Conservation (phyloP, 2,797 vertebrate genomes). For the Mormyrus proboscirostris region DNA sequence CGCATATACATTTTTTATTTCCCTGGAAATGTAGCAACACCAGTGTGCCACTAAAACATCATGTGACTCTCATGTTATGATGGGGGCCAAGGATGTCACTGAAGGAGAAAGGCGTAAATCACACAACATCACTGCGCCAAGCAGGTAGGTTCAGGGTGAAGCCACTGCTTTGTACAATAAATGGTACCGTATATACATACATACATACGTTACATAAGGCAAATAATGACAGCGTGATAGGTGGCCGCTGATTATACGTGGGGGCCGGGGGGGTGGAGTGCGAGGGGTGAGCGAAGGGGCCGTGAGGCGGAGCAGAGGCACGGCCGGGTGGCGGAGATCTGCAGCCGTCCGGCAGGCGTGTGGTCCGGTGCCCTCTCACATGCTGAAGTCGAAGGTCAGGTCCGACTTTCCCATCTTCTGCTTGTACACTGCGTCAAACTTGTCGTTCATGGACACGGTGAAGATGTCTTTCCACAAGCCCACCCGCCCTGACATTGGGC, state of each 20-base stretch:
- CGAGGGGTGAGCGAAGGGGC: neutral
- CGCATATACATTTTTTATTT: neutral
- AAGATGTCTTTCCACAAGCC: conserved; percentile 97
- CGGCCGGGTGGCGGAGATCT: neutral
- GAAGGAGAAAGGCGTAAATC: neutral
- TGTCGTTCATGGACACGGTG: conserved; percentile 99
- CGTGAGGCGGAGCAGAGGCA: neutral
- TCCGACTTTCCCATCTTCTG: conserved; percentile 97
- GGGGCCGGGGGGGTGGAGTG: neutral
- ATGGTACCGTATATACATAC: conserved; percentile 23
- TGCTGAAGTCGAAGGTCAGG: conserved; percentile 86
- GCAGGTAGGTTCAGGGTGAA: neutral
- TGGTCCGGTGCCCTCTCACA: conserved; percentile 56
- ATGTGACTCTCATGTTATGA: neutral
- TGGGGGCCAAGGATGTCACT: neutral
- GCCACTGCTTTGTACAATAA: conserved; percentile 22
- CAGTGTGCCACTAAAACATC: neutral
- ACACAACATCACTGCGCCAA: conserved; percentile 1
- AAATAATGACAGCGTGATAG: conserved; percentile 3
- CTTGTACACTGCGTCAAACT: conserved; percentile 87
- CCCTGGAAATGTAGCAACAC: neutral
- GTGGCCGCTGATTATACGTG: conserved; percentile 6
- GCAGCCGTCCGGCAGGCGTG: neutral
- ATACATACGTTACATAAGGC: conserved; percentile 19
- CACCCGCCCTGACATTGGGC: conserved; percentile 71